Conservation (phyloP, 2,113 vertebrate species). For the Podiceps cristatus region DNA sequence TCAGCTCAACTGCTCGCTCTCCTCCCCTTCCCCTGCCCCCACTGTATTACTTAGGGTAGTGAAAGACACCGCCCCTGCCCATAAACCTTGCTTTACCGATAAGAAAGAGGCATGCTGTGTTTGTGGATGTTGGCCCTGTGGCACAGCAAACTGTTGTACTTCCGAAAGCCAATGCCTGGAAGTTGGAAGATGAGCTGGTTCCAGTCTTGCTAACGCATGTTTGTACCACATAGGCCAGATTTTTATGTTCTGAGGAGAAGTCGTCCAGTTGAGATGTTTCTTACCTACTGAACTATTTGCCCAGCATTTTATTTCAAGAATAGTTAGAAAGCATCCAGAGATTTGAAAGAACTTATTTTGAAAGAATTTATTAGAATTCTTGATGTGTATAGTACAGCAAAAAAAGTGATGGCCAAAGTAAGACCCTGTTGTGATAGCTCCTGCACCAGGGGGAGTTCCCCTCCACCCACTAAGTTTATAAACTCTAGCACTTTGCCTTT, state of each 20-base stretch:
- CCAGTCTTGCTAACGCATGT: not conserved
- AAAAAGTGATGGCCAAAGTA: not conserved
- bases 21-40: not conserved
- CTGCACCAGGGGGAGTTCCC: not conserved
- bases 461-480: not conserved
- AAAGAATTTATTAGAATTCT: not conserved
- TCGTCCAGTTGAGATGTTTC: not conserved
- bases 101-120: not conserved
- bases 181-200: not conserved
- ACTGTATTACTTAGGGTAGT: not conserved
- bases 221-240: not conserved
- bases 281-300: not conserved
- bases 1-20: not conserved
- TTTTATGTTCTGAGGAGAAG: not conserved
- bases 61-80: not conserved
- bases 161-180: not conserved
- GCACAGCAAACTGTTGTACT: not conserved
- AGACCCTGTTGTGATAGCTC: not conserved
- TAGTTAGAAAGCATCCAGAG: not conserved
- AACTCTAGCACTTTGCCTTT: not conserved
- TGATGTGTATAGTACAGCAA: not conserved
- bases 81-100: not conserved
- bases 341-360: not conserved
- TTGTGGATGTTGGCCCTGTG: not conserved
- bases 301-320: not conserved